phyloP scores from a whole-genome alignment of 2,797 vertebrate species.

The Poeciliopsis presidionis region DNA sequence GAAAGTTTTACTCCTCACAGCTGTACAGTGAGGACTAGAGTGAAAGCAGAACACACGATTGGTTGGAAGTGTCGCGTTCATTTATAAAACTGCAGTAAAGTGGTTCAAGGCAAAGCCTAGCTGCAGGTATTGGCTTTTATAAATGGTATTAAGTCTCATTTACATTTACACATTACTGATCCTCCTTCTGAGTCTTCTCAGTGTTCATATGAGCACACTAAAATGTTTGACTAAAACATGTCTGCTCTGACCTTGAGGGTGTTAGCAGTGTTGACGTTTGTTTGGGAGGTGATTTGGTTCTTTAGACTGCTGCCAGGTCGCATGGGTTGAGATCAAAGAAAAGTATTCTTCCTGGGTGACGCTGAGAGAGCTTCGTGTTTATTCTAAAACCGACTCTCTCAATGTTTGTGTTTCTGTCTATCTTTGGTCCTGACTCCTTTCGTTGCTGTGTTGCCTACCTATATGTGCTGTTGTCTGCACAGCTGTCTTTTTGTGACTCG shows the following conservation, averaged over 20 bases:
- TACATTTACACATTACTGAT: not conserved
- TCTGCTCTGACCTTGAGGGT: conserved; percentile 66
- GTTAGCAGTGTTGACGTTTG: conserved; percentile 71
- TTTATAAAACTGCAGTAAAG: not conserved
- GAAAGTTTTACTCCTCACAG: conserved; percentile 24
- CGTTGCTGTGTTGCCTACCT: conserved; percentile 14
- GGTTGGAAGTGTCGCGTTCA: not conserved
- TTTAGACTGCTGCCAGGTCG: conserved; percentile 69
- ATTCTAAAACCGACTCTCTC: conserved; percentile 59
- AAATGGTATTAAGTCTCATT: not conserved
- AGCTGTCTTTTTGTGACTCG: not conserved
- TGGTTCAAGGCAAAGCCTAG: not conserved
- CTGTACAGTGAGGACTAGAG: conserved; percentile 30
- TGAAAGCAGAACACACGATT: conserved; percentile 21
- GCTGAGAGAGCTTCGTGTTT: conserved; percentile 64
- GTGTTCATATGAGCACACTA: conserved; percentile 3
- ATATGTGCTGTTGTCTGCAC: conserved; percentile 1
- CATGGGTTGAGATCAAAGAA: conserved; percentile 71
- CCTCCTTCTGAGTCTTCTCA: conserved; percentile 4
- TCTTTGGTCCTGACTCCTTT: conserved; percentile 13
- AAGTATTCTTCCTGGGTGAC: conserved; percentile 70
- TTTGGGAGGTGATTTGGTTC: conserved; percentile 69
- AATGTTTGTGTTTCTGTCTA: conserved; percentile 40
- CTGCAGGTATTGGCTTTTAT: not conserved
- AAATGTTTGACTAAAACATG: conserved; percentile 22